Base-by-base conservation (phyloP, 2,113 vertebrate species). In the Stigmatopora argus region DNA sequence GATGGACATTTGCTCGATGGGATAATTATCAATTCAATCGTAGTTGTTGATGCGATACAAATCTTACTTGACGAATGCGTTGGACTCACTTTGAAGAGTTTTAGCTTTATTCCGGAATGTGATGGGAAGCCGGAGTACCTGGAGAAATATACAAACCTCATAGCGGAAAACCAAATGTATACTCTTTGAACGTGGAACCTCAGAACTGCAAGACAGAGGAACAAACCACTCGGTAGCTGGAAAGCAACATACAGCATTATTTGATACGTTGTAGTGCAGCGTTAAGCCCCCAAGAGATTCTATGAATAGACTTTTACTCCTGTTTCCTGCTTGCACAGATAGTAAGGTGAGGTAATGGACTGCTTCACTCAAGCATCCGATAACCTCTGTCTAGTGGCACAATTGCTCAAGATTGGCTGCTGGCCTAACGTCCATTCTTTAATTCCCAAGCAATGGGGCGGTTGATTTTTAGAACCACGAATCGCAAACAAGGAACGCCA, bases 301-400 rank as follows among this genome's bases (percentile, higher is more conserved):
- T 88, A 88, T 86, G 87, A 88, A 90, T 87, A 89, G 85, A 72
- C 57, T 71, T 70, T 72, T 80, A 77, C 70, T 77, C 66, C 74
- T 76, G 75, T 79, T 34, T 56, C 72, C 72, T 81, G 75, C 45
- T 82, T 69, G 70, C 69, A 12, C 49, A 84, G 87, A 87, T 87
- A 84, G 79, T 78, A 70, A 81, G 71, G 73, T 78, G 83, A 86
- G 78, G 78, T 85, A 87, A 84, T 78, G 84, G 78, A 80, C 57
- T 74, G 86, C 79, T 78, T 72, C 74, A 71, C 84, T 85, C 79
- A 70, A 88, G 83, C 67, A 62, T 72, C 60, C 63, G 85, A 89
- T 88, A 87, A 90, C 71, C 83, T 77, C 67, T 69, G 74, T 80
- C 75, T 78, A 63, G 75, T 69, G 73, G 74, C 71, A 65, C 69